Evolutionary conservation across 2,113 vertebrate genomes (phyloP).

Genomic region (Symphodus melops): DNA sequence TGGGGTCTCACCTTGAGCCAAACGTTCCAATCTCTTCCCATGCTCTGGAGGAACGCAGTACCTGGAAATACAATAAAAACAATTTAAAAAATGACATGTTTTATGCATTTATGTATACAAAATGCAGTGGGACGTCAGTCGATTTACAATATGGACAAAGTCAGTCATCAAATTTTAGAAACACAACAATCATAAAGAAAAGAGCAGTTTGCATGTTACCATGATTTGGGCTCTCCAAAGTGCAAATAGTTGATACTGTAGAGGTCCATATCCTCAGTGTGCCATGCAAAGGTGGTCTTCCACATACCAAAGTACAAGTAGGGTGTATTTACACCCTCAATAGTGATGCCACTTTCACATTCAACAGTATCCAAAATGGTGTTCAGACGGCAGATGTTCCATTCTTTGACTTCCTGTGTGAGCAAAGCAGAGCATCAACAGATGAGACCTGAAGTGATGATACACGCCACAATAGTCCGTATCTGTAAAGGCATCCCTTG

Average conservation of each 20-base stretch:
- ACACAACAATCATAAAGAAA: neutral
- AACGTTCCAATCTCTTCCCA: slow-evolving; percentile 94
- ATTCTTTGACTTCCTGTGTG: slow-evolving; percentile 87
- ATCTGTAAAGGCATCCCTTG: neutral
- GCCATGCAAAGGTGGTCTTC: slow-evolving; percentile 99
- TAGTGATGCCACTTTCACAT: slow-evolving; percentile 94
- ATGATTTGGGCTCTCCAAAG: slow-evolving; percentile 97
- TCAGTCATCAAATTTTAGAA: neutral
- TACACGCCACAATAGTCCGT: neutral
- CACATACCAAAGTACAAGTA: slow-evolving; percentile 99
- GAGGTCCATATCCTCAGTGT: slow-evolving; percentile 98
- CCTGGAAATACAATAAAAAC: slow-evolving; percentile 78
- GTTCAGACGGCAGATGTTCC: slow-evolving; percentile 93
- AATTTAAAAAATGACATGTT: neutral
- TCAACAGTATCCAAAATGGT: slow-evolving; percentile 96
- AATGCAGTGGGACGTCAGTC: neutral
- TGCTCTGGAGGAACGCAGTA: slow-evolving; percentile 96
- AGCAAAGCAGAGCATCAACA: slow-evolving; percentile 12
- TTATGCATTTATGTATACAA: neutral
- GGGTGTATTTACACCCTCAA: slow-evolving; percentile 97
- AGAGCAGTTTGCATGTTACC: slow-evolving; percentile 79
- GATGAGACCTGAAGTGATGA: neutral
- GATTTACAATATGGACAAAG: neutral
- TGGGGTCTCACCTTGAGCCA: slow-evolving; percentile 90
- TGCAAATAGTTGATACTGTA: slow-evolving; percentile 99